phyloP scores from a whole-genome alignment of 2,888 invertebrate genomes.

The Drosophila monieri region DNA sequence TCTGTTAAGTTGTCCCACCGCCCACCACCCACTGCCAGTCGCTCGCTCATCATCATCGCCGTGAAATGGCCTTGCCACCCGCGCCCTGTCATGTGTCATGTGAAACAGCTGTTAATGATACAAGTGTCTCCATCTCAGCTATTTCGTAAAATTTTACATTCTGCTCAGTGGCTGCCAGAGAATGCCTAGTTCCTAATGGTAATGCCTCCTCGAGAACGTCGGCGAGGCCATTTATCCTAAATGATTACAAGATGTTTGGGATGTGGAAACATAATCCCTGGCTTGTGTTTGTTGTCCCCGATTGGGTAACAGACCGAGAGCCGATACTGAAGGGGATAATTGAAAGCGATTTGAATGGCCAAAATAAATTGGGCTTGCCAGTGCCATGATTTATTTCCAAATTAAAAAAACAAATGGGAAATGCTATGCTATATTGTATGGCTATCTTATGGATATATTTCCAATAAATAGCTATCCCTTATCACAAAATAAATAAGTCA shows the following conservation, averaged over 20 bases:
- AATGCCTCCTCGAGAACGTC: slow-evolving; percentile 4
- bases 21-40: background rate
- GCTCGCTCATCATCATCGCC: slow-evolving; percentile 29
- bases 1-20: slow-evolving; percentile 34
- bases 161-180: slow-evolving; percentile 9
- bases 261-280: slow-evolving; percentile 34
- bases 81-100: slow-evolving; percentile 56
- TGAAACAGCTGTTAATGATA: slow-evolving; percentile 76
- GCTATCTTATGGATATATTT: background rate
- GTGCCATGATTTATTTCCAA: slow-evolving; percentile 15
- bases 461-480: background rate
- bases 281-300: slow-evolving; percentile 17
- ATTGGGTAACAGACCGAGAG: slow-evolving; percentile 37
- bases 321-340: slow-evolving; percentile 31
- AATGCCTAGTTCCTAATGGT: background rate
- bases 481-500: slow-evolving; percentile 3
- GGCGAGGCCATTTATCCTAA: slow-evolving; percentile 42
- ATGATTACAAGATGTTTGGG: slow-evolving; percentile 43
- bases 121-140: slow-evolving; percentile 44
- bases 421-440: no score
- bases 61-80: slow-evolving; percentile 41
- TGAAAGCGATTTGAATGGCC: slow-evolving; percentile 20
- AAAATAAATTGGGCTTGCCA: slow-evolving; percentile 14
- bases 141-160: slow-evolving; percentile 48
- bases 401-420: background rate